Evolutionary conservation across 2,113 vertebrate genomes (phyloP).

Genomic region (Carassius auratus): DNA sequence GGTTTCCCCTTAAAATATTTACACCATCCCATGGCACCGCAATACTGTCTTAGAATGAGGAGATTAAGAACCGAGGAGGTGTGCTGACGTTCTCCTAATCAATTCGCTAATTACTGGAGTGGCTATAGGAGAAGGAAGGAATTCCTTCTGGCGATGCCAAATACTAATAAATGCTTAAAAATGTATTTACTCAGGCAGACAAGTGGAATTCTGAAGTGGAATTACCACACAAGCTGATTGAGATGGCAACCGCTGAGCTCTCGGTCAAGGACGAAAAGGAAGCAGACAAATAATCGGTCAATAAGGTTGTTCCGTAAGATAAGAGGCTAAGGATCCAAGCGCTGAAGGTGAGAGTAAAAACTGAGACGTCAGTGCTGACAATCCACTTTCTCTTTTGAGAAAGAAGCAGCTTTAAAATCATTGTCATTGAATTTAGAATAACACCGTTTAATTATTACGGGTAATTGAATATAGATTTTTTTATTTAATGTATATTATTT

Average conservation of each 20-base stretch:
- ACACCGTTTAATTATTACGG: no score
- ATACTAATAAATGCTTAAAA: conserved; percentile 80
- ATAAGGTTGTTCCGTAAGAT: conserved; percentile 34
- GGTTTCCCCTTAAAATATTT: conserved; percentile 82
- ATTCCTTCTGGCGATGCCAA: conserved; percentile 76
- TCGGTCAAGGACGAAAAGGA: conserved; percentile 55
- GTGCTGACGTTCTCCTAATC: conserved; percentile 79
- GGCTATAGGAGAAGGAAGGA: conserved; percentile 72
- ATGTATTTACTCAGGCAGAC: conserved; percentile 76
- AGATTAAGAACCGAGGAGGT: conserved; percentile 80
- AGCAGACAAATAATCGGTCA: conserved; percentile 19
- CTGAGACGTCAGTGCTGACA: conserved; percentile 26
- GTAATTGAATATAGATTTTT: no score
- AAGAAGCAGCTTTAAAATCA: conserved; percentile 1
- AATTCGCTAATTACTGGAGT: conserved; percentile 81
- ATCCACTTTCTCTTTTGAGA: conserved; percentile 14
- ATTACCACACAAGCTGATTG: conserved; percentile 72
- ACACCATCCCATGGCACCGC: conserved; percentile 73
- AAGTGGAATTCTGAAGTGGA: conserved; percentile 76
- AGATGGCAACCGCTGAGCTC: conserved; percentile 67
- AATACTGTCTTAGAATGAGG: conserved; percentile 78
- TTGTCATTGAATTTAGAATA: not conserved
- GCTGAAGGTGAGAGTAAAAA: conserved; percentile 40
- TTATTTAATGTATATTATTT: no score
- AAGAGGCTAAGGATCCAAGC: conserved; percentile 24